Percentiles rank a stretch among this genome's conserved stretches.
phyloP scores from a whole-genome alignment of 2,797 vertebrate species.

The Paratrypauchen microcephalus region DNA sequence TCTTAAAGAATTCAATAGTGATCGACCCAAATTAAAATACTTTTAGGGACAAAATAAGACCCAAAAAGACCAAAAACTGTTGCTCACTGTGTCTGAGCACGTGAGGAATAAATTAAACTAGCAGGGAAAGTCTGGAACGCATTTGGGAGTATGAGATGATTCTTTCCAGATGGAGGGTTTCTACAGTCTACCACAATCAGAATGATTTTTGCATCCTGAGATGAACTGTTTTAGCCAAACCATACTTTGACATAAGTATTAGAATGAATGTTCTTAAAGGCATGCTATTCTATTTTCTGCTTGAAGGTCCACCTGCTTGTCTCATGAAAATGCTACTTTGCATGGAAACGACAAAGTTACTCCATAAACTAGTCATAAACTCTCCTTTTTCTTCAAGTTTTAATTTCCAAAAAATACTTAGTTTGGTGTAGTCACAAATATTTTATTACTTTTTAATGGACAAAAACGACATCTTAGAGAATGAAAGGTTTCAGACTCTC shows the following conservation, averaged over 20 bases:
- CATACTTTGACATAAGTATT: not conserved
- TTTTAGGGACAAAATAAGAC: not conserved
- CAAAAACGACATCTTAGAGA: too few relatives aligned
- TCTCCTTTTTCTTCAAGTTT: too few relatives aligned
- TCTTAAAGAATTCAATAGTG: not conserved
- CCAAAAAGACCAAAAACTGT: too few relatives aligned
- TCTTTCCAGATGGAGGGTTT: slow-evolving; percentile 59
- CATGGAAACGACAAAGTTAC: too few relatives aligned
- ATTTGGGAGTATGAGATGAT: slow-evolving; percentile 37
- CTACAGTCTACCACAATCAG: slow-evolving; percentile 19
- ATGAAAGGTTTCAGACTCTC: too few relatives aligned
- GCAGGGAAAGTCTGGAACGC: slow-evolving; percentile 16
- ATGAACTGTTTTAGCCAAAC: slow-evolving; percentile 31
- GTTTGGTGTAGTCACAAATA: too few relatives aligned
- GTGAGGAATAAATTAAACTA: slow-evolving; percentile 36
- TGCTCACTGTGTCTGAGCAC: slow-evolving; percentile 59
- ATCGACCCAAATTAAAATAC: not conserved
- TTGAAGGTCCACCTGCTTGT: too few relatives aligned
- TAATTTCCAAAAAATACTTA: too few relatives aligned
- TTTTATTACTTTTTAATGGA: too few relatives aligned
- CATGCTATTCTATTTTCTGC: too few relatives aligned
- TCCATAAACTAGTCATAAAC: too few relatives aligned
- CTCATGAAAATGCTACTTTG: too few relatives aligned
- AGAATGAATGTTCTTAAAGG: not conserved
- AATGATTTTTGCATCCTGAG: slow-evolving; percentile 31